These are phyloP conservation scores for Halcyon chelicuti DNA, from an alignment of 2,797 vertebrate genomes.

Conservation along the genomic window DNA sequence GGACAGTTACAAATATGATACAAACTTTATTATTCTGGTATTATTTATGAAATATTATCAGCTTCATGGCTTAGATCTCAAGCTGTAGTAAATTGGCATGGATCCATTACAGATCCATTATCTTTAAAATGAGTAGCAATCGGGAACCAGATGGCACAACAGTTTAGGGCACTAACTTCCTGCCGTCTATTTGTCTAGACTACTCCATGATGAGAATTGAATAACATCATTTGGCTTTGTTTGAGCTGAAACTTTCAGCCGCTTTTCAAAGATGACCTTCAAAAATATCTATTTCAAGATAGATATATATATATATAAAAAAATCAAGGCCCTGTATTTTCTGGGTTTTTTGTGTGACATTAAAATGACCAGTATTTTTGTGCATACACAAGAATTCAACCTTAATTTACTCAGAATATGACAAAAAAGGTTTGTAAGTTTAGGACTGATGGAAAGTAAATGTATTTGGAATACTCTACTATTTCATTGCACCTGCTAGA, in stretches of 20 bases:
- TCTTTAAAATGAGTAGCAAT: slow-evolving; percentile 2
- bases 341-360: neutral
- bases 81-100: neutral
- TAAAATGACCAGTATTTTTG: neutral
- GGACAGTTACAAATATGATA: neutral
- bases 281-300: neutral
- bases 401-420: neutral
- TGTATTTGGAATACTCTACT: neutral
- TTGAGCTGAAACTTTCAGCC: neutral
- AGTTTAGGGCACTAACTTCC: slow-evolving; percentile 40
- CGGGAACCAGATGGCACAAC: slow-evolving; percentile 23
- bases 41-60: slow-evolving; percentile 25
- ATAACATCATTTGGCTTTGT: neutral
- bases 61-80: neutral
- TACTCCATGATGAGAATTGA: neutral
- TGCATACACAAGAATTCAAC: neutral
- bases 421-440: neutral
- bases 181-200: slow-evolving; percentile 30
- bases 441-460: neutral
- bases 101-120: slow-evolving; percentile 21
- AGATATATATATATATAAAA: neutral
- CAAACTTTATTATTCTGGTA: neutral
- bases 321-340: neutral
- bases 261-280: slow-evolving; percentile 10
- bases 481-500: neutral